These are phyloP conservation scores for Papilio polytes DNA, from an alignment of 1,140 invertebrate species.

Conservation along the genomic window DNA sequence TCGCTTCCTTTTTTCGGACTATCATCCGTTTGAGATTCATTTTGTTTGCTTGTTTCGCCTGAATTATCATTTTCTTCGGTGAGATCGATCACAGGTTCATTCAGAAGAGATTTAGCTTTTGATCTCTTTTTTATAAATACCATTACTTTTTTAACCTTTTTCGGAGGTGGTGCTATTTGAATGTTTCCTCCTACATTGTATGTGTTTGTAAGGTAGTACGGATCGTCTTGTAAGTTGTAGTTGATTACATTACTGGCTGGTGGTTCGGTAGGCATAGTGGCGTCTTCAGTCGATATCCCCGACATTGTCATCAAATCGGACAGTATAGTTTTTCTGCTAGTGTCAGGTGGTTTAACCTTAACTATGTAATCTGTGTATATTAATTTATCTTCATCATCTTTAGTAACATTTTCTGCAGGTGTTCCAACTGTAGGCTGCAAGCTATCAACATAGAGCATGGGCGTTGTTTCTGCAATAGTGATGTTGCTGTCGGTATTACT, in stretches of 20 bases:
- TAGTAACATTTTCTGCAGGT: conserved; percentile 7
- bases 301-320: conserved; percentile 81
- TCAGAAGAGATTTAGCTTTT: conserved; percentile 44
- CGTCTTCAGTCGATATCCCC: conserved; percentile 70
- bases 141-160: conserved; percentile 45
- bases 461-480: not conserved
- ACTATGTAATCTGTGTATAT: not conserved
- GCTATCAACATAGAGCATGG: not conserved
- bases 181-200: not conserved
- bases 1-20: not conserved
- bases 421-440: not conserved
- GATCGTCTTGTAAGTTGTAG: not conserved
- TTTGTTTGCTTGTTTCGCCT: not conserved
- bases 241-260: not conserved
- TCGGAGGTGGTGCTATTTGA: not conserved
- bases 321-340: conserved; percentile 62
- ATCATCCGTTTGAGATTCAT: not conserved
- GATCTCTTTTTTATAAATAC: conserved; percentile 62
- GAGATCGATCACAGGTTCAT: conserved; percentile 52
- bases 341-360: not conserved
- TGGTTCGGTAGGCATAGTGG: conserved; percentile 34
- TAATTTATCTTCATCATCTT: not conserved
- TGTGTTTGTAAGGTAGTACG: not conserved
- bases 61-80: conserved; percentile 48
- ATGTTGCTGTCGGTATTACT: not conserved